Percentiles rank a stretch among this genome's conserved stretches.
phyloP scores from a whole-genome alignment of 2,888 invertebrate species.

The Drosophila koepferae region DNA sequence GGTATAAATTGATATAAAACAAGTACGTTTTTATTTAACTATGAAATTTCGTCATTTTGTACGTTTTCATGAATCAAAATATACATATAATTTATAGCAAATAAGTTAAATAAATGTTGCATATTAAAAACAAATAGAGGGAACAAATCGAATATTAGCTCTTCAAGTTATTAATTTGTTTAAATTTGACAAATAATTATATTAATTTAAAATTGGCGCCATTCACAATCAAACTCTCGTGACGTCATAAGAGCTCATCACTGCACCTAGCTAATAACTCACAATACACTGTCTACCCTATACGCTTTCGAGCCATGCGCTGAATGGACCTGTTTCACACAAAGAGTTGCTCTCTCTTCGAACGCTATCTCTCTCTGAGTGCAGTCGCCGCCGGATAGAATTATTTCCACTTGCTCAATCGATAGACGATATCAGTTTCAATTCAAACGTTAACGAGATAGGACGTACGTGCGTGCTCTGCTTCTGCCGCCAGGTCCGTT shows the following conservation, averaged over 20 bases:
- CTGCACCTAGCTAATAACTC: background rate
- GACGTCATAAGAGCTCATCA: constrained; percentile 15
- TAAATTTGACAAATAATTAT: background rate
- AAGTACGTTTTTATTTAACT: background rate
- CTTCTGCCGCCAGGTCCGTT: constrained; percentile 36
- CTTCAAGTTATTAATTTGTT: background rate
- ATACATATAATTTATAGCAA: too few species aligned
- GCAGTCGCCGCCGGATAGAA: constrained; percentile 55
- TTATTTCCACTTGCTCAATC: constrained; percentile 58
- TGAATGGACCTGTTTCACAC: constrained; percentile 57
- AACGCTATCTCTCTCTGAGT: constrained; percentile 7
- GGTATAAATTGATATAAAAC: background rate
- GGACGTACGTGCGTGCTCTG: constrained; percentile 42
- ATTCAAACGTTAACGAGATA: constrained; percentile 51
- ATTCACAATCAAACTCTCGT: background rate
- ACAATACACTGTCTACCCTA: constrained; percentile 7
- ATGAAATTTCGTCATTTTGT: too few species aligned
- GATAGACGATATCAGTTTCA: constrained; percentile 57
- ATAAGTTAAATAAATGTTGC: background rate
- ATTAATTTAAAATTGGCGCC: background rate
- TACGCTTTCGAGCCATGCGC: background rate
- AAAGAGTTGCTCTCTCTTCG: constrained; percentile 8
- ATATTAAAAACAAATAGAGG: background rate
- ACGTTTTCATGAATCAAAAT: too few species aligned
- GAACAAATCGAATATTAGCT: background rate